These are phyloP conservation scores for Papilio xuthus DNA, from an alignment of 1,140 invertebrate species.

Conservation along the genomic window DNA sequence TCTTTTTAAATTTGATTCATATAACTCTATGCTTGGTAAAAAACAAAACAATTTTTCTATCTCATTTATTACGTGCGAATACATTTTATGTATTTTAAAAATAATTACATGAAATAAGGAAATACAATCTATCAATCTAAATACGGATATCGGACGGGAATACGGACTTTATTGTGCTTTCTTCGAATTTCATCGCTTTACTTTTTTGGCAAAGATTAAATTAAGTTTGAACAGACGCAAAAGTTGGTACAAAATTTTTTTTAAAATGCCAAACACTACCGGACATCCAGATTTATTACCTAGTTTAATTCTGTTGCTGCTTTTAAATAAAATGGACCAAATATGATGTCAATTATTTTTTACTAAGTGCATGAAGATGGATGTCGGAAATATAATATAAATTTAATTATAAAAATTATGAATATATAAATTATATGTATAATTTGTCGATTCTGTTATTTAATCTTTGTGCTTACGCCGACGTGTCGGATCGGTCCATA, in stretches of 20 bases:
- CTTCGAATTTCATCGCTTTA: conserved; percentile 53
- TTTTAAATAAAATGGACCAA: background rate
- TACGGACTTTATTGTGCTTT: conserved; percentile 49
- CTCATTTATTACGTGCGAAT: background rate
- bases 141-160: conserved; percentile 45
- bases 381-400: no score
- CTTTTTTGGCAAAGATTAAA: conserved; percentile 43
- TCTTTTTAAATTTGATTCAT: no score
- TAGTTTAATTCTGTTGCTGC: background rate
- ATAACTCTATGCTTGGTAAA: no score
- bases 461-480: conserved; percentile 53
- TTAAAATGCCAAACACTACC: background rate
- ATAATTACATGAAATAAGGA: background rate
- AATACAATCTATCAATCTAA: background rate
- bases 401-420: no score
- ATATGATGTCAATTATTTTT: no score
- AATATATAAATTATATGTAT: background rate
- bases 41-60: background rate
- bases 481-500: conserved; percentile 62
- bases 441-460: conserved; percentile 22
- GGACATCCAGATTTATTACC: no score
- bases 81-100: background rate
- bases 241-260: conserved; percentile 21
- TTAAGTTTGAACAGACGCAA: conserved; percentile 22
- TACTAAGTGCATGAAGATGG: no score